These are phyloP conservation scores for Aromia moschata DNA, from an alignment of 2,888 invertebrate genomes.

Conservation along the genomic window DNA sequence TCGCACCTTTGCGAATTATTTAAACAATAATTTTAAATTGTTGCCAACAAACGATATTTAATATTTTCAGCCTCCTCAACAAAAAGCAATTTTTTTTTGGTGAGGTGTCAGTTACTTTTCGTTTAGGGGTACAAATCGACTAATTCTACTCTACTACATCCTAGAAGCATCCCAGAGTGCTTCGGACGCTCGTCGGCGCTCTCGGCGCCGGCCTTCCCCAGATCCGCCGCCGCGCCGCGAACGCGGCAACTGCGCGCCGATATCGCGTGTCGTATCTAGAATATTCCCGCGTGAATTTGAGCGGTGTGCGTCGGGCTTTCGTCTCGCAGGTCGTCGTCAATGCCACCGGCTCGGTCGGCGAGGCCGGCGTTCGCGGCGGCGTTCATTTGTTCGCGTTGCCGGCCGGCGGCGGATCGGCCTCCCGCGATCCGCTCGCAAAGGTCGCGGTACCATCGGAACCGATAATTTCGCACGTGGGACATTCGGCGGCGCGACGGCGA, in stretches of 20 bases:
- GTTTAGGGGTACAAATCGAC: too few species aligned
- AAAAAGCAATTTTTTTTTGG: too few species aligned
- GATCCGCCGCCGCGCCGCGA: too few species aligned
- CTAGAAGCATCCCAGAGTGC: too few species aligned
- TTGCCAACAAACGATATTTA: too few species aligned
- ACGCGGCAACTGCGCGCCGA: conserved; percentile 17
- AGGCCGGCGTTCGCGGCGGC: conserved; percentile 43
- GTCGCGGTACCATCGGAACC: conserved; percentile 23
- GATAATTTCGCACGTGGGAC: conserved; percentile 26
- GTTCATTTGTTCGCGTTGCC: conserved; percentile 24
- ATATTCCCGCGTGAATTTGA: conserved; percentile 29
- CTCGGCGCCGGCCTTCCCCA: too few species aligned
- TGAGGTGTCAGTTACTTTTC: too few species aligned
- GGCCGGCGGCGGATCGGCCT: conserved; percentile 4
- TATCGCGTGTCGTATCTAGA: conserved; percentile 30
- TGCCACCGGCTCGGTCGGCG: conserved; percentile 49
- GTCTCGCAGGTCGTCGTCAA: conserved; percentile 49
- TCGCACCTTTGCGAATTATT: too few species aligned
- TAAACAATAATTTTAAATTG: too few species aligned
- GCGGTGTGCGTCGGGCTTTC: conserved; percentile 45
- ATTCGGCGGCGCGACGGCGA: conserved; percentile 8
- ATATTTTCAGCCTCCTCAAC: too few species aligned
- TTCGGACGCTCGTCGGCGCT: too few species aligned
- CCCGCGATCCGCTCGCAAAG: conserved; percentile 18
- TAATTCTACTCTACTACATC: too few species aligned